These are phyloP conservation scores for Sarcophaga caerulescens DNA, from an alignment of 2,888 invertebrate species.

Conservation along the genomic window DNA sequence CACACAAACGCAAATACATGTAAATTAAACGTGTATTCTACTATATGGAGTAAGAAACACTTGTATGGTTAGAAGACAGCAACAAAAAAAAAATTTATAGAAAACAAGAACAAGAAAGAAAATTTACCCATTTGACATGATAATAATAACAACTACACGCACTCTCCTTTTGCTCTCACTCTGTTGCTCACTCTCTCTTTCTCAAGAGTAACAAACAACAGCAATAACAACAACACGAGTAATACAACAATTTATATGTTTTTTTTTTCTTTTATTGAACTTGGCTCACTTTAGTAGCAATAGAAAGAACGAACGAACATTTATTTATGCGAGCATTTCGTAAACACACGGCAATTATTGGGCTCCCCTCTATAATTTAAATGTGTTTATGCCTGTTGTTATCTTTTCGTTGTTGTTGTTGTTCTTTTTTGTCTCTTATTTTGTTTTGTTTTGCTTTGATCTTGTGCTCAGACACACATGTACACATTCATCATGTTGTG, in stretches of 20 bases:
- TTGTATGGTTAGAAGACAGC: not conserved
- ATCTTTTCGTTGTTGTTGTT: constrained; percentile 11
- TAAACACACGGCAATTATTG: constrained; percentile 7
- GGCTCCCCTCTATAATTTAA: constrained; percentile 10
- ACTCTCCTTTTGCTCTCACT: not conserved
- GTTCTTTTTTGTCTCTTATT: constrained; percentile 26
- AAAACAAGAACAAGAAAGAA: constrained; percentile 37
- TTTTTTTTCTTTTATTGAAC: constrained; percentile 54
- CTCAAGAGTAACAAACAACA: not conserved
- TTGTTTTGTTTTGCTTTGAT: constrained; percentile 16
- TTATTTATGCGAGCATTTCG: constrained; percentile 5
- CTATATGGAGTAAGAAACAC: not conserved
- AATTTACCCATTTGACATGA: constrained; percentile 57
- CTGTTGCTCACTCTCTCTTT: not conserved
- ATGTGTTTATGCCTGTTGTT: not conserved
- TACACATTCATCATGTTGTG: not conserved
- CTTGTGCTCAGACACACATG: constrained; percentile 24
- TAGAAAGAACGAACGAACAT: constrained; percentile 42
- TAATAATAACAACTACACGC: constrained; percentile 36
- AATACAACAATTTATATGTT: not conserved
- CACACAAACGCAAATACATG: not conserved
- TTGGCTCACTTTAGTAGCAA: constrained; percentile 64
- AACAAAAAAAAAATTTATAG: not conserved
- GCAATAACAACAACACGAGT: not conserved
- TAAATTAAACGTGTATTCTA: too few species aligned